Percentiles rank a stretch among this genome's conserved stretches.
Evolutionary conservation across 2,113 vertebrate species (phyloP).

Genomic region (Eclectus roratus): DNA sequence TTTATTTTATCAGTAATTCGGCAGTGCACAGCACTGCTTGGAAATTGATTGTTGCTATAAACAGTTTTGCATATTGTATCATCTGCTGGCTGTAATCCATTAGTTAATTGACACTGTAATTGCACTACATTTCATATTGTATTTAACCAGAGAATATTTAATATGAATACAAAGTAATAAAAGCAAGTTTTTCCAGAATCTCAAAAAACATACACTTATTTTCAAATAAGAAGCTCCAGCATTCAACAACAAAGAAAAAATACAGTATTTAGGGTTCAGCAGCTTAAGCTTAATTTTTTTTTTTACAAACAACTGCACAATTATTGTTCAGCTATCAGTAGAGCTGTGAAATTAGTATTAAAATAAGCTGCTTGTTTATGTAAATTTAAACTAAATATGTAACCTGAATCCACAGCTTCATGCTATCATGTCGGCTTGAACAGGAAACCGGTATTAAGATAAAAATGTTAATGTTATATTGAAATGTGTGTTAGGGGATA

Average conservation of each 20-base stretch:
- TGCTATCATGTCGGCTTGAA: background rate
- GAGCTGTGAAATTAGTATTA: background rate
- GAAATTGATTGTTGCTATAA: background rate
- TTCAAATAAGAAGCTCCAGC: background rate
- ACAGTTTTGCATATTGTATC: background rate
- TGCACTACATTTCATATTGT: background rate
- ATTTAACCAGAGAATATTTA: background rate
- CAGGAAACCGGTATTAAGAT: background rate
- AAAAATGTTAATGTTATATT: background rate
- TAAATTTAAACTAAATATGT: background rate
- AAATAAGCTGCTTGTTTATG: background rate
- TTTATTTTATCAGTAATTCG: background rate
- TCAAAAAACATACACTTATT: background rate
- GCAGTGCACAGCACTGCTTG: background rate
- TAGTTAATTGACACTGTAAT: constrained; percentile 13
- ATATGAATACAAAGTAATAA: background rate
- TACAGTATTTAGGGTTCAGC: background rate
- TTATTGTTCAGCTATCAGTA: background rate
- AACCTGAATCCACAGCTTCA: background rate
- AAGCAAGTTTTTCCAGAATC: background rate
- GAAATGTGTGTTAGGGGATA: background rate
- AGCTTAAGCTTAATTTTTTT: background rate
- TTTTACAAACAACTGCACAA: background rate
- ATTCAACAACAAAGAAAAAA: background rate
- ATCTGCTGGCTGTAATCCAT: constrained; percentile 6